phyloP scores from a whole-genome alignment of 64 coral and sea anemone species.

The Actinia equina region DNA sequence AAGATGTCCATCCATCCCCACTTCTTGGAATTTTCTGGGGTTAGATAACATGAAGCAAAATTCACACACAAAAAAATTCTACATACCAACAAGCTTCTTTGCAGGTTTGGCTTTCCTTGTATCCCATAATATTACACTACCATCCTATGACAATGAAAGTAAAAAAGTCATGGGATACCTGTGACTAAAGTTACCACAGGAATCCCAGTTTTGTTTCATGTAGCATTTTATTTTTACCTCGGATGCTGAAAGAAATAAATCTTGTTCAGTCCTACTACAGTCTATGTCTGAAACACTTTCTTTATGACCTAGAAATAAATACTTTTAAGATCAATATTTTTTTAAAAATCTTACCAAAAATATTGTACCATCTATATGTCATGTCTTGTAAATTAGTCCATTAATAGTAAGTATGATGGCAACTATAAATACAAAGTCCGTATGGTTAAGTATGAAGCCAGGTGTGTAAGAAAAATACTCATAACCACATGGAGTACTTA shows the following conservation, averaged over 20 bases:
- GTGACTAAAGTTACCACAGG: not conserved
- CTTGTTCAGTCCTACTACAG: conserved; percentile 79
- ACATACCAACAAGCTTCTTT: conserved; percentile 48
- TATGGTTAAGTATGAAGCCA: not conserved
- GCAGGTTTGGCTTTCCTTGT: conserved; percentile 71
- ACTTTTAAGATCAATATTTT: too few relatives aligned
- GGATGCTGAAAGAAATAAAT: conserved; percentile 86
- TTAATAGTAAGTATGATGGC: not conserved
- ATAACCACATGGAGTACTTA: conserved; percentile 1
- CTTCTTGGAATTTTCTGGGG: too few relatives aligned
- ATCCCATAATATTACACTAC: conserved; percentile 87
- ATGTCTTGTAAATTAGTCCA: too few relatives aligned
- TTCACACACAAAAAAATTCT: not conserved
- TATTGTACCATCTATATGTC: too few relatives aligned
- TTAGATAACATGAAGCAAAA: not conserved
- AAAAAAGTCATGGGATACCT: not conserved
- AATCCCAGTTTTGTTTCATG: not conserved
- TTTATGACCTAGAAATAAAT: conserved; percentile 65
- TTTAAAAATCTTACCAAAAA: too few relatives aligned
- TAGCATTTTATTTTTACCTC: conserved; percentile 42
- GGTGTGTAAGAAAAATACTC: not conserved
- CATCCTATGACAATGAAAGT: conserved; percentile 60
- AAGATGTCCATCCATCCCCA: too few relatives aligned
- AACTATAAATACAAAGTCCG: not conserved
- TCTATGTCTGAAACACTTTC: conserved; percentile 72